Evolutionary conservation across 1,140 invertebrate genomes (phyloP).

Genomic region (Brachionus rubens): DNA sequence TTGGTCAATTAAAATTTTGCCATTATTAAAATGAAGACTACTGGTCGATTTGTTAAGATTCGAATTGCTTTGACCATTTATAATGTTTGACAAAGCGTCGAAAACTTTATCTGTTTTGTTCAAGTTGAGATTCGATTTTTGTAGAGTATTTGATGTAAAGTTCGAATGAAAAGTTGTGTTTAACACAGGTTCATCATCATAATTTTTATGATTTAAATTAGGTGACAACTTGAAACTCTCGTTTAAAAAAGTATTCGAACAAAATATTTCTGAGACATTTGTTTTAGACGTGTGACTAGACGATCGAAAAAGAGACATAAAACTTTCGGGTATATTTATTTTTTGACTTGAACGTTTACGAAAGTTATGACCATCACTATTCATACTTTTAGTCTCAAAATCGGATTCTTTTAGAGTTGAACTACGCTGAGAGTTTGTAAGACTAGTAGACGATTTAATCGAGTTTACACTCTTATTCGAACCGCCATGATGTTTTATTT

Average conservation of each 20-base stretch:
- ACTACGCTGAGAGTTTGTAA: neutral
- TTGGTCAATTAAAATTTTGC: slow-evolving; percentile 10
- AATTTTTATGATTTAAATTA: neutral
- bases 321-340: slow-evolving; percentile 1
- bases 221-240: neutral
- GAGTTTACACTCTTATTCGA: slow-evolving; percentile 21
- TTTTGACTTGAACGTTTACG: neutral
- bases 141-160: neutral
- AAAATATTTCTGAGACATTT: neutral
- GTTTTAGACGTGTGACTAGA: neutral
- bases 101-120: slow-evolving; percentile 37
- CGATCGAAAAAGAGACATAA: slow-evolving; percentile 14
- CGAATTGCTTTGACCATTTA: neutral
- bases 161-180: slow-evolving; percentile 22
- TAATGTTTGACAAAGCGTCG: slow-evolving; percentile 8
- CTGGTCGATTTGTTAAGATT: neutral
- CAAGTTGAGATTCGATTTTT: neutral
- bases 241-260: neutral
- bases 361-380: neutral
- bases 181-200: neutral
- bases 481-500: neutral
- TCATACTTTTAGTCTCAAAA: slow-evolving; percentile 5
- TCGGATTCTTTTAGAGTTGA: neutral
- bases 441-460: slow-evolving; percentile 1
- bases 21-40: neutral